Conservation (phyloP, 2,888 invertebrate genomes). For the Erannis defoliaria region DNA sequence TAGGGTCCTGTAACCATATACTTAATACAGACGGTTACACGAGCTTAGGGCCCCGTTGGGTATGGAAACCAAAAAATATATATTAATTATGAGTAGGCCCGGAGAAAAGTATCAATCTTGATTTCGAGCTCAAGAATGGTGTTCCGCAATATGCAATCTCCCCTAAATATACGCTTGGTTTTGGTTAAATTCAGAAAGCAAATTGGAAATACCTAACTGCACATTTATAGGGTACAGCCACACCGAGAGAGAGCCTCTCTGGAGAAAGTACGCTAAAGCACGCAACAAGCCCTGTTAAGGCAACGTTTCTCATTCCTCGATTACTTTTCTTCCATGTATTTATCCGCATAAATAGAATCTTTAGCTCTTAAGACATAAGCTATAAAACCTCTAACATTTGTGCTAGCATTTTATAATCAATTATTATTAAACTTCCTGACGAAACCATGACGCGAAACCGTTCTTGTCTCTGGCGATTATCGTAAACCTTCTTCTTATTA, state of each 20-base stretch:
- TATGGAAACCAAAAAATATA: background rate
- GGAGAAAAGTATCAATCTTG: background rate
- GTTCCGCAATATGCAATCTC: conserved; percentile 5
- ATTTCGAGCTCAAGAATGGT: conserved; percentile 1
- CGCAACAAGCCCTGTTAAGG: conserved; percentile 73
- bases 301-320: conserved; percentile 77
- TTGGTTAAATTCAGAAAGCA: conserved; percentile 43
- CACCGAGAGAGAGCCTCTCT: conserved; percentile 60
- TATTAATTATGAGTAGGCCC: background rate
- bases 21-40: too few species aligned
- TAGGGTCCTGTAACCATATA: too few species aligned
- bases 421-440: conserved; percentile 12
- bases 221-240: conserved; percentile 58
- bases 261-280: conserved; percentile 73
- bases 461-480: conserved; percentile 12
- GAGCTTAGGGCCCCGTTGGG: background rate
- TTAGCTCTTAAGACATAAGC: conserved; percentile 2
- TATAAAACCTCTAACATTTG: conserved; percentile 6
- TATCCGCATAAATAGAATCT: conserved; percentile 37
- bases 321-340: conserved; percentile 42
- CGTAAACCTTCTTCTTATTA: conserved; percentile 20
- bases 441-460: conserved; percentile 8
- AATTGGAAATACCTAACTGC: conserved; percentile 50
- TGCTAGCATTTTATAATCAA: background rate
- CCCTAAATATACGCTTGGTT: conserved; percentile 28